Conservation (phyloP, 2,888 invertebrate genomes). For the Callinectes sapidus region DNA sequence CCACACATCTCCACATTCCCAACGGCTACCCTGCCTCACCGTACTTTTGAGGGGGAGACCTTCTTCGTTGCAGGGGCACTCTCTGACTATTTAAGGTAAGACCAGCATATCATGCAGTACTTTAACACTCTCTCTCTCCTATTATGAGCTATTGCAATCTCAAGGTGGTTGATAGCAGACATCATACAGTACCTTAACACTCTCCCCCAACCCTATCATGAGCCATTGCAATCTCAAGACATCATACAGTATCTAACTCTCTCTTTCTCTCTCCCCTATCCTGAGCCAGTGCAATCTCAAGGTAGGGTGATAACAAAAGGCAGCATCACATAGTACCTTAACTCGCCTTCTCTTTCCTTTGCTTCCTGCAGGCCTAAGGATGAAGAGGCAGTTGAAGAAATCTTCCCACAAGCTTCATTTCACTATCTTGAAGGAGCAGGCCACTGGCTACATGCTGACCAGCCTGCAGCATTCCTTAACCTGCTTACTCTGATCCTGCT, state of each 20-base stretch:
- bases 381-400: conserved; percentile 81
- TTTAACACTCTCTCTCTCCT: no score
- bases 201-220: no score
- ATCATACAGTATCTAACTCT: no score
- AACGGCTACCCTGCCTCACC: not conserved
- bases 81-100: conserved; percentile 87
- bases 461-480: conserved; percentile 86
- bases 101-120: no score
- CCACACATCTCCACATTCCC: conserved; percentile 67
- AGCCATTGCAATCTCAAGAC: no score
- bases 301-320: conserved; percentile 76
- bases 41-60: conserved; percentile 57
- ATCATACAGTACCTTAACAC: no score
- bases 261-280: no score
- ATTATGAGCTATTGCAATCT: no score
- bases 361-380: conserved; percentile 78
- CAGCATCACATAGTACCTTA: no score
- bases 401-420: conserved; percentile 85
- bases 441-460: conserved; percentile 95
- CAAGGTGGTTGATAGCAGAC: no score
- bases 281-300: no score
- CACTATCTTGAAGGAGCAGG: conserved; percentile 87
- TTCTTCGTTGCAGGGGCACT: conserved; percentile 65
- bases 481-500: conserved; percentile 76
- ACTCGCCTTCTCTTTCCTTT: not conserved